A percentile compares a stretch with the other conserved stretches of the same genome.
phyloP scores from a whole-genome alignment of 2,113 vertebrate species.

The Odocoileus virginianus region DNA sequence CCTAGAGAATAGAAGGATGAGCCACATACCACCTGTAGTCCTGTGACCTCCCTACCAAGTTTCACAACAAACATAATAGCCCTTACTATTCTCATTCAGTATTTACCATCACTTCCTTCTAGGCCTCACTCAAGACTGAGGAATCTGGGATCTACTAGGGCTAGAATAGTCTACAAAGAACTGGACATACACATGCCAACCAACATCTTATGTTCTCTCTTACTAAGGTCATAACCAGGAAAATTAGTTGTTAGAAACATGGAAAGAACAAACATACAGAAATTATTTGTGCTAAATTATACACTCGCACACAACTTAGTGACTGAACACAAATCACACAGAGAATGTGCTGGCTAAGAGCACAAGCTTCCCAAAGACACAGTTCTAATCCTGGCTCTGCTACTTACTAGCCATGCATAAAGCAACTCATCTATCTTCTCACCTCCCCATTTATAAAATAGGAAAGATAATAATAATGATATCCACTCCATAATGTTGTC shows the following conservation, averaged over 20 bases:
- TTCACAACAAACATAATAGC: not conserved
- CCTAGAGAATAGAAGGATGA: not conserved
- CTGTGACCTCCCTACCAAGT: not conserved
- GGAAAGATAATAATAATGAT: not conserved
- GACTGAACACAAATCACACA: not conserved
- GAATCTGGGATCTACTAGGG: not conserved
- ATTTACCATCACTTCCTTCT: not conserved
- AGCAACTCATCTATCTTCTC: not conserved
- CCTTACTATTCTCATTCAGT: not conserved
- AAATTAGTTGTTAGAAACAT: not conserved
- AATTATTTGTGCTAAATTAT: not conserved
- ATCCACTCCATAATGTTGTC: not conserved
- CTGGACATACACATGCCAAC: not conserved
- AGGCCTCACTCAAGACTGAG: not conserved
- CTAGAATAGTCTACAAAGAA: not conserved
- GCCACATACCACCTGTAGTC: not conserved
- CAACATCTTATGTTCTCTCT: not conserved
- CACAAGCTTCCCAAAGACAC: not conserved
- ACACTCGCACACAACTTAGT: not conserved
- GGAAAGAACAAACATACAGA: not conserved
- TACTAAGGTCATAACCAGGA: not conserved
- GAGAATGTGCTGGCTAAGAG: not conserved
- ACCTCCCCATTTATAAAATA: not conserved
- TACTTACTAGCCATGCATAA: not conserved
- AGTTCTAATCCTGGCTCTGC: not conserved